Evolutionary conservation across 2,888 invertebrate species (phyloP).

Genomic region (Pogonocherus hispidulus): DNA sequence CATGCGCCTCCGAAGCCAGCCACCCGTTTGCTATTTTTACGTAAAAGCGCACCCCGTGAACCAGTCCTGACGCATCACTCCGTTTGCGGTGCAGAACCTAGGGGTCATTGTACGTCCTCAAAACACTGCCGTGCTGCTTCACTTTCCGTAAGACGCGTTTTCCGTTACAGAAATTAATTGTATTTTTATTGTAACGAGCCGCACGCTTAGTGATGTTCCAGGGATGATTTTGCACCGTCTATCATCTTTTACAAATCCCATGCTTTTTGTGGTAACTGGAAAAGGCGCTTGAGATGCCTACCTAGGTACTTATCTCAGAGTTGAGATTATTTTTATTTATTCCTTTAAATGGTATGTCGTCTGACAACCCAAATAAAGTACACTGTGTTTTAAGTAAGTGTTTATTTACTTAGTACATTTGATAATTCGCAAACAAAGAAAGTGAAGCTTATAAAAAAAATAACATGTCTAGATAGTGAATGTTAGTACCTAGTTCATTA

Average conservation of each 20-base stretch:
- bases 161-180: constrained; percentile 31
- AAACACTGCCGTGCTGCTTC: constrained; percentile 63
- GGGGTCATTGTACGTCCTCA: constrained; percentile 67
- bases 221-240: not conserved
- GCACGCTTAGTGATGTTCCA: constrained; percentile 16
- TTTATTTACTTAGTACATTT: not conserved
- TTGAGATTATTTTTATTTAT: not conserved
- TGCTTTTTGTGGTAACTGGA: not conserved
- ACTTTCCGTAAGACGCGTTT: constrained; percentile 51
- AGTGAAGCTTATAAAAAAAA: not conserved
- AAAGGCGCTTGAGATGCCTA: not conserved
- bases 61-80: constrained; percentile 58
- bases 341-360: not conserved
- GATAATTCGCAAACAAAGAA: not conserved
- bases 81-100: constrained; percentile 62
- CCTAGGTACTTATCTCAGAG: not conserved
- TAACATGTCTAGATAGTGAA: too few relatives aligned
- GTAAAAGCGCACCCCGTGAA: constrained; percentile 50
- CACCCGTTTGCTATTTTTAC: constrained; percentile 37
- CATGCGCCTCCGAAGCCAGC: too few relatives aligned
- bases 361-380: not conserved
- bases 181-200: constrained; percentile 21
- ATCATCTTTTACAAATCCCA: not conserved
- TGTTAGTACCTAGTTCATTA: too few relatives aligned
- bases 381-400: not conserved